Evolutionary conservation across 2,888 invertebrate genomes (phyloP).

Genomic region (Branchellion lobata): DNA sequence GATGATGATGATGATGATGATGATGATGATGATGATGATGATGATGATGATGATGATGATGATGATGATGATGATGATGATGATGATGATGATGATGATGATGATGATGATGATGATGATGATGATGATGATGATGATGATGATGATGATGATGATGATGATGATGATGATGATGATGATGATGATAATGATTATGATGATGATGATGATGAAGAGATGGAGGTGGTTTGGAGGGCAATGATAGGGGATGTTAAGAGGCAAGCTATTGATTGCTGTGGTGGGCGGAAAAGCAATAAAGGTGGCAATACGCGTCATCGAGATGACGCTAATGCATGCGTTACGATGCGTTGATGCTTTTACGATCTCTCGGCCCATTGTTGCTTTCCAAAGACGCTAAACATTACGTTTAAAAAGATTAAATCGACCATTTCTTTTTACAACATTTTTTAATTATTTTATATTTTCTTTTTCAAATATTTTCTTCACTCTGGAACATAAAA

Average conservation of each 20-base stretch:
- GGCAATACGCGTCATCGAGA: too few relatives aligned
- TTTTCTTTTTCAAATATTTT: too few relatives aligned
- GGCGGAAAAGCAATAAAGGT: too few relatives aligned
- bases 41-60: slow-evolving; percentile 4
- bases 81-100: background rate
- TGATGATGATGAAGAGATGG: slow-evolving; percentile 2
- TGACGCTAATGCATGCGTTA: too few relatives aligned
- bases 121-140: slow-evolving; percentile 39
- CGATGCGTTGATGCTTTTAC: too few relatives aligned
- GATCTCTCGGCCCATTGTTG: too few relatives aligned
- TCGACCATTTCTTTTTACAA: too few relatives aligned
- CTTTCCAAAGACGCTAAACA: too few relatives aligned
- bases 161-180: slow-evolving; percentile 24
- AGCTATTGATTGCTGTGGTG: too few relatives aligned
- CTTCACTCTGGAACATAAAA: too few relatives aligned
- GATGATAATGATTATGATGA: slow-evolving; percentile 18
- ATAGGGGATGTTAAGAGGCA: background rate
- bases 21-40: background rate
- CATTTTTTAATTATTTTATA: too few relatives aligned
- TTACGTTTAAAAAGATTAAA: too few relatives aligned
- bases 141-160: slow-evolving; percentile 40
- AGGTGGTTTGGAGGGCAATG: background rate
- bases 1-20: slow-evolving; percentile 3
- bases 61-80: background rate
- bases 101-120: background rate